Base-by-base conservation (phyloP, 2,797 vertebrate species). In the Catamblyrhynchus diadema region DNA sequence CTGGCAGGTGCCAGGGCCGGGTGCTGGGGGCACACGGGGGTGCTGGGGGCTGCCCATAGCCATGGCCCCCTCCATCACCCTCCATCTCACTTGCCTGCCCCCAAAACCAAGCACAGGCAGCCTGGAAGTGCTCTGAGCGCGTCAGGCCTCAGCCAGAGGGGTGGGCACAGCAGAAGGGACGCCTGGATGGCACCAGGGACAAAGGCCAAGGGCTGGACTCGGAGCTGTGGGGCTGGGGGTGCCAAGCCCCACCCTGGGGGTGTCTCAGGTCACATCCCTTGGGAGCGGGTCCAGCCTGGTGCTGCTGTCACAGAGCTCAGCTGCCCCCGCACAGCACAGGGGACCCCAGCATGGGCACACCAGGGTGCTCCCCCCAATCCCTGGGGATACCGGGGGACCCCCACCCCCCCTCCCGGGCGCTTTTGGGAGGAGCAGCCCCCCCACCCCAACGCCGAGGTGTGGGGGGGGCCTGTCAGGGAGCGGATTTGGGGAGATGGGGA, bases 321-420 rank as follows among this genome's bases (percentile, higher is more conserved):
- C n/a, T 5, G 2, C 9, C 30, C 61, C 41, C 21, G 17, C 8
- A 0, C 17, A 20, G 1, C 18, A 10, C 4, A 0, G 12, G 12
- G 24, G 10, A 14, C 16, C 35, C 44, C 24, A 6, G 12, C 1
- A 5, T 1, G 56, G 12, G 6, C 30, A 21, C 53, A 17, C 35
- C 5, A 53, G 27, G 59, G 32, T 39, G 66, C 39, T 80, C 2
- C 4, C 25, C 28, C 24, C 21, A 14, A 8, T 45, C 80, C 79
- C 39, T 12, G 83, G 82, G 78, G 86, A 72, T 18, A 4, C 4
- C 2, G 0, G 13, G 13, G 17, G 23, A 35, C 37, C 48, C n/a
- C 59, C 57, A 14, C 12, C 35, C 65, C 0, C 0, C 33, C 28
- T 4, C 54, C 17, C 1, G 0, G 4, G 1, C 4, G 33, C 11